Base-by-base conservation (phyloP, 2,888 invertebrate species). In the Lypha dubia region DNA sequence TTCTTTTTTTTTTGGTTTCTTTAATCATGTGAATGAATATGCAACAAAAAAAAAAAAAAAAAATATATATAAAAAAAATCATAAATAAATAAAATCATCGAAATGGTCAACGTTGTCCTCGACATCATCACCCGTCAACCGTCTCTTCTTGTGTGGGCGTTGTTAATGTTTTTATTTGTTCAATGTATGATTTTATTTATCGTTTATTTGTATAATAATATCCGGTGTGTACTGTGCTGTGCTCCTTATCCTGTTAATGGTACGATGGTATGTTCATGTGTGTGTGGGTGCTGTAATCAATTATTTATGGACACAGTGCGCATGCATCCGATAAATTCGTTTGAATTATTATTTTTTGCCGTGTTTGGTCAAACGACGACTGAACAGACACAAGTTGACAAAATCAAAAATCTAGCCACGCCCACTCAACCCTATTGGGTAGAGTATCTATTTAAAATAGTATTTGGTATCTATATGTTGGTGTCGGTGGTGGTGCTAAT, bases 401-500 rank as follows among this genome's bases (percentile, higher is more conserved):
- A 94, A 91, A 93, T 93, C 91, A 93, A 93, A 91, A 92, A 92
- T 88, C 88, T 90, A 88, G 91, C 89, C 87, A 91, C 92, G 87
- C 92, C 92, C 90, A 92, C 93, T 87, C 97, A 97, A 92, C 96
- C 97, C 38, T 93, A 93, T 70, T 97, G 97, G 97, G 97, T 97
- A 83, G 95, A 95, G 91, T 95, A 95, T 91, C 94, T 97, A 89
- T 97, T 97, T 94, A 97, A 97, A 94, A 94, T 96, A 91, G 95
- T 96, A 88, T 97, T 96, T 93, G 97, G 97, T 89, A 96, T 98
- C 91, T 99, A 99, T 94, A 97, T 99, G 97, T 94, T 99, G 95
- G 98, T 99, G 90, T 98, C 99, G 87, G 97, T 99, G 91, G 98
- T 99, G 92, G 99, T 99, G 89, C 95, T 99, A 89, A 99, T 99